Percentiles rank a stretch among this genome's conserved stretches.
phyloP scores from a whole-genome alignment of 53 echinoderm and acorn worm species.

The Patiria pectinifera region DNA sequence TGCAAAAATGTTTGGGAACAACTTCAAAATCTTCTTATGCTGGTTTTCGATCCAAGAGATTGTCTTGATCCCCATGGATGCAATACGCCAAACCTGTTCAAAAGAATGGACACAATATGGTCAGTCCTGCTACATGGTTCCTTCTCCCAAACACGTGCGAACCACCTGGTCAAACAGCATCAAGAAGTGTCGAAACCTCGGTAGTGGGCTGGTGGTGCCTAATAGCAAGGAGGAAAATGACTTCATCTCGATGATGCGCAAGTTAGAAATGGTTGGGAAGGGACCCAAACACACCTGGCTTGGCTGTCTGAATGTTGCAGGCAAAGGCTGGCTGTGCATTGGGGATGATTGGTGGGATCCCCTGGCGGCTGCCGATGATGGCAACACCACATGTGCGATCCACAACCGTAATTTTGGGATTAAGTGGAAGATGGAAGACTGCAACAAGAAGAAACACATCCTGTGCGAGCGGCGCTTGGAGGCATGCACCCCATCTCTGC shows the following conservation, averaged over 20 bases:
- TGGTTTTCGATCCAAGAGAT: background rate
- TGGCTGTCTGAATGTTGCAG: background rate
- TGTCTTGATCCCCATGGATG: background rate
- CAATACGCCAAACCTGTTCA: background rate
- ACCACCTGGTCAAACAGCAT: background rate
- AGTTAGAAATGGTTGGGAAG: background rate
- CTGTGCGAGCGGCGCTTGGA: conserved; percentile 7
- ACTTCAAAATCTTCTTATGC: background rate
- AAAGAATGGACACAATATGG: background rate
- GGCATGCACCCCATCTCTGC: background rate
- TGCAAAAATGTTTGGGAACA: background rate
- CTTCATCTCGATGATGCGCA: conserved; percentile 3
- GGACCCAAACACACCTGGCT: background rate
- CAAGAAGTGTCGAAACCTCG: background rate
- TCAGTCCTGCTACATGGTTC: background rate
- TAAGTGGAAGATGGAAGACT: background rate
- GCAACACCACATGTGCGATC: background rate
- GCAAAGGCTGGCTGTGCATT: background rate
- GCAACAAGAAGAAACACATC: background rate
- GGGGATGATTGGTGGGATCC: background rate
- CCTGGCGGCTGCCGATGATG: background rate
- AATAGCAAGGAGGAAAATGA: conserved; percentile 42
- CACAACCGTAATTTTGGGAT: background rate
- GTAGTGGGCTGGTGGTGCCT: conserved; percentile 18
- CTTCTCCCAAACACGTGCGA: background rate